phyloP scores from a whole-genome alignment of 2,113 vertebrate species.

The Paracanthobrama guichenoti region DNA sequence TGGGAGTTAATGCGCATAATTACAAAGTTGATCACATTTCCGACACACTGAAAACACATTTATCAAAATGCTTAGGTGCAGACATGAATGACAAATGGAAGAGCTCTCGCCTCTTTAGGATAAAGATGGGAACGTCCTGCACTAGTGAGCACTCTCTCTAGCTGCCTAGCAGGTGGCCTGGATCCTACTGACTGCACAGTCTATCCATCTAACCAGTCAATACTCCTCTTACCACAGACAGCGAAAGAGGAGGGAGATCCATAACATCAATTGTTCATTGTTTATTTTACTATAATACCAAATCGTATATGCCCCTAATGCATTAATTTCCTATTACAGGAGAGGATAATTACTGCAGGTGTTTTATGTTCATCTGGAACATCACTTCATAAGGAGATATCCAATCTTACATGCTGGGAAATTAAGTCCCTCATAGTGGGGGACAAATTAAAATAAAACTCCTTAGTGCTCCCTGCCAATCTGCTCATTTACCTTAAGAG shows the following conservation, averaged over 20 bases:
- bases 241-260: background rate
- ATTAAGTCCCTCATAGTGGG: constrained; percentile 16
- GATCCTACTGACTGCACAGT: constrained; percentile 24
- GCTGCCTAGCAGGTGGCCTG: constrained; percentile 30
- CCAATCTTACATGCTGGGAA: constrained; percentile 25
- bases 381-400: constrained; percentile 26
- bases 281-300: background rate
- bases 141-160: constrained; percentile 16
- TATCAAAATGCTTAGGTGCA: constrained; percentile 42
- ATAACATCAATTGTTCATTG: constrained; percentile 12
- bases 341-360: background rate
- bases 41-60: constrained; percentile 44
- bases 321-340: background rate
- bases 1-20: constrained; percentile 49
- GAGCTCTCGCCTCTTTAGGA: constrained; percentile 22
- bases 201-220: constrained; percentile 37
- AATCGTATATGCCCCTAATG: background rate
- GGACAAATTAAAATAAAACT: constrained; percentile 24
- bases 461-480: constrained; percentile 24
- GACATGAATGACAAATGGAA: constrained; percentile 31
- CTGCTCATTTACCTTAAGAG: constrained; percentile 50
- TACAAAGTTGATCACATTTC: constrained; percentile 56
- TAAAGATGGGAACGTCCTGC: constrained; percentile 28
- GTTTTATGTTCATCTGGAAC: background rate
- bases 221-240: constrained; percentile 3